These are phyloP conservation scores for Pelodiscus sinensis DNA, from an alignment of 2,113 vertebrate species.

Conservation along the genomic window DNA sequence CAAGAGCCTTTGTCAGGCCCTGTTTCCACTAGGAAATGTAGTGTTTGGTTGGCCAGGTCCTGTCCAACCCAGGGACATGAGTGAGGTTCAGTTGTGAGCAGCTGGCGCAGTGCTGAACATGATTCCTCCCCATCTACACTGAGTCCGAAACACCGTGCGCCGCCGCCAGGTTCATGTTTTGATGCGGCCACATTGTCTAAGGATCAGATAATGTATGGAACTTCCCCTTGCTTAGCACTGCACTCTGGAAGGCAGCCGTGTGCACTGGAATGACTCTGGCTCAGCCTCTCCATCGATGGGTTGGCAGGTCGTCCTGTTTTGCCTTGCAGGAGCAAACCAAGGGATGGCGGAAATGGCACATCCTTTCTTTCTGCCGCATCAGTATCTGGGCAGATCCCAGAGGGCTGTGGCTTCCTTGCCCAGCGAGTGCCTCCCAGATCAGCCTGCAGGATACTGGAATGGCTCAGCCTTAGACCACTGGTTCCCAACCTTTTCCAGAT, in stretches of 20 bases:
- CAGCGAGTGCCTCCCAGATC: background rate
- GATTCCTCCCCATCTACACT: constrained; percentile 33
- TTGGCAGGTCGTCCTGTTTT: background rate
- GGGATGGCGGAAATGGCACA: background rate
- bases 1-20: background rate
- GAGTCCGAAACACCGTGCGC: background rate
- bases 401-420: background rate
- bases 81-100: background rate
- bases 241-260: background rate
- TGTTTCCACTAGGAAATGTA: background rate
- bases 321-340: background rate
- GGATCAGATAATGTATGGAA: rapidly evolving
- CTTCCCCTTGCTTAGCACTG: background rate
- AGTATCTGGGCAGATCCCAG: background rate
- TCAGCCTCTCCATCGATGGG: rapidly evolving
- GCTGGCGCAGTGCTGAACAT: constrained; percentile 31
- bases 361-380: background rate
- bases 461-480: background rate
- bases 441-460: background rate
- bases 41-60: background rate
- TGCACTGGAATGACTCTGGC: rapidly evolving
- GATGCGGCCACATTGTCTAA: constrained; percentile 35
- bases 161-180: constrained; percentile 48
- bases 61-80: background rate
- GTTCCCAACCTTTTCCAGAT: no score